Conservation (phyloP, 2,888 invertebrate species). For the Ennomos fuscantarius region DNA sequence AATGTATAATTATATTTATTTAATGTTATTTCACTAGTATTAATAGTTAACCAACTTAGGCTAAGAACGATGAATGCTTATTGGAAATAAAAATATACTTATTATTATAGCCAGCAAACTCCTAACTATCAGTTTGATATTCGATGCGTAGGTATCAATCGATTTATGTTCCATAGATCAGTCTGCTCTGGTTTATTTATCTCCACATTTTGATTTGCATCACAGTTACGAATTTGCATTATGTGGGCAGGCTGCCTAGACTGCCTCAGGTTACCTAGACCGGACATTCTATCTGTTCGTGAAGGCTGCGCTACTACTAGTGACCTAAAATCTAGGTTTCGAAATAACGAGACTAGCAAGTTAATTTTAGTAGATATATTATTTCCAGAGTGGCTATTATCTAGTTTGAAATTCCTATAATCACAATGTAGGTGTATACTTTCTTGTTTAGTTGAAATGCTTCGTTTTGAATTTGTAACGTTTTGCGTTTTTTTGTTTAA, state of each 20-base stretch:
- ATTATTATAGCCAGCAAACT: conserved; percentile 4
- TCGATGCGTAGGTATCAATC: conserved; percentile 23
- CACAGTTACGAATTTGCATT: conserved; percentile 56
- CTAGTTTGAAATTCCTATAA: too few species aligned
- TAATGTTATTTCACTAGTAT: too few species aligned
- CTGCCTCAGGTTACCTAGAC: conserved; percentile 59
- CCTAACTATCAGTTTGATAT: conserved; percentile 11
- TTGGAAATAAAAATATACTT: too few species aligned
- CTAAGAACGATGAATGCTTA: too few species aligned
- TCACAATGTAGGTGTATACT: too few species aligned
- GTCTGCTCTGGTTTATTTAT: conserved; percentile 26
- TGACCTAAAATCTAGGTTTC: conserved; percentile 52
- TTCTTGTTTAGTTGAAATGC: too few species aligned
- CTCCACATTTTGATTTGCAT: conserved; percentile 32
- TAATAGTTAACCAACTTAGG: too few species aligned
- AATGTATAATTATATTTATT: too few species aligned
- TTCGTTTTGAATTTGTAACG: too few species aligned
- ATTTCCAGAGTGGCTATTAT: too few species aligned
- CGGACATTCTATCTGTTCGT: conserved; percentile 65
- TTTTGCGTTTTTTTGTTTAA: too few species aligned
- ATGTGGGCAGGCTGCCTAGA: conserved; percentile 50
- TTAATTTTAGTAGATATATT: background rate
- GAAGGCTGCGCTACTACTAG: conserved; percentile 60
- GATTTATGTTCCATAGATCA: conserved; percentile 27
- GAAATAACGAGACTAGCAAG: conserved; percentile 21